Conservation (phyloP, 1,140 invertebrate genomes). For the Pseudachorutes palmiensis region DNA sequence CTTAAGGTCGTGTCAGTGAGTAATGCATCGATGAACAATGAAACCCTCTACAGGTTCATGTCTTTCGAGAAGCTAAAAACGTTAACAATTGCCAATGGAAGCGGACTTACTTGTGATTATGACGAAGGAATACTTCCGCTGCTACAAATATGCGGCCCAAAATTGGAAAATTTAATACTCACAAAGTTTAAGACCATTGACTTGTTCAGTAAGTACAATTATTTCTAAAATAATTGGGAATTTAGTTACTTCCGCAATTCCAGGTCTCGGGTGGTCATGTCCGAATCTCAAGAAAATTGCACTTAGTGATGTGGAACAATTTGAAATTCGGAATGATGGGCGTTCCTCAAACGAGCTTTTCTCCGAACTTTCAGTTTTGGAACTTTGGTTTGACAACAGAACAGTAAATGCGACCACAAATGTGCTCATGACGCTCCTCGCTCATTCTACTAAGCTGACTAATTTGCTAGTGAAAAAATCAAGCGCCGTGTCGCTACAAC, state of each 20-base stretch:
- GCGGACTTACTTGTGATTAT: slow-evolving; percentile 41
- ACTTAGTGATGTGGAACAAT: slow-evolving; percentile 39
- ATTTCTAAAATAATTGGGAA: not conserved
- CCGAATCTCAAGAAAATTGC: slow-evolving; percentile 41
- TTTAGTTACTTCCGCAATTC: too few relatives aligned
- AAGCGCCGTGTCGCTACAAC: slow-evolving; percentile 37
- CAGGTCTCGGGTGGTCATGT: slow-evolving; percentile 40
- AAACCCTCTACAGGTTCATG: slow-evolving; percentile 42
- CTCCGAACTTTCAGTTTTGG: slow-evolving; percentile 38
- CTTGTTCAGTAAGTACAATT: slow-evolving; percentile 26
- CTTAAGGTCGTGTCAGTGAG: slow-evolving; percentile 39
- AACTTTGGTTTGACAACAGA: slow-evolving; percentile 41
- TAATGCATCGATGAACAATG: slow-evolving; percentile 40
- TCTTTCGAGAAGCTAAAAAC: slow-evolving; percentile 39
- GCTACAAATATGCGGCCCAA: slow-evolving; percentile 39
- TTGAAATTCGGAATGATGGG: slow-evolving; percentile 22
- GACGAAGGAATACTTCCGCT: slow-evolving; percentile 42
- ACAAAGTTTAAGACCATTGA: slow-evolving; percentile 40
- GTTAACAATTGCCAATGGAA: slow-evolving; percentile 40
- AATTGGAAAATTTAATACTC: slow-evolving; percentile 41
- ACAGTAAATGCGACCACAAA: slow-evolving; percentile 33
- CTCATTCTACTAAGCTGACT: slow-evolving; percentile 35
- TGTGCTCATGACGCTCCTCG: slow-evolving; percentile 40
- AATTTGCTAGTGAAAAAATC: slow-evolving; percentile 41
- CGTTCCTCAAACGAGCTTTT: slow-evolving; percentile 36